Conservation (phyloP, 2,888 invertebrate species). For the Cryptophagus acutangulus region DNA sequence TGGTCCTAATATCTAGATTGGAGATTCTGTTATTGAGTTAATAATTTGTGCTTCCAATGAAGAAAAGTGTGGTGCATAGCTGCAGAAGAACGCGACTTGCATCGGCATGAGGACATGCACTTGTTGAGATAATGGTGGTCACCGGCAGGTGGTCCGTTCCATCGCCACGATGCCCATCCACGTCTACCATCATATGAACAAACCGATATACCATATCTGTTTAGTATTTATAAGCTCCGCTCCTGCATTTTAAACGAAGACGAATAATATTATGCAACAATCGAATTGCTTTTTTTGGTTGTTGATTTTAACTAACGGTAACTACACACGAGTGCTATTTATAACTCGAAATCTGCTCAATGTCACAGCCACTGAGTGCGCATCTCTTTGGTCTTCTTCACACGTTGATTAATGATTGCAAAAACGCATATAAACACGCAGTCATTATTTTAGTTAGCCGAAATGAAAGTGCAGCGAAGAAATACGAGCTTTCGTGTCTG, state of each 20-base stretch:
- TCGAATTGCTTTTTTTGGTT: too few relatives aligned
- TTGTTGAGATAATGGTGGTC: conserved; percentile 28
- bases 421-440: conserved; percentile 25
- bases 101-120: conserved; percentile 25
- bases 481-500: conserved; percentile 39
- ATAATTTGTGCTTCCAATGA: too few relatives aligned
- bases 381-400: conserved; percentile 21
- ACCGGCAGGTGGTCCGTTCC: conserved; percentile 26
- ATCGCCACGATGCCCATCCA: conserved; percentile 22
- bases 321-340: too few relatives aligned
- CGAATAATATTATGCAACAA: conserved; percentile 28
- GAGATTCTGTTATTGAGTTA: too few relatives aligned
- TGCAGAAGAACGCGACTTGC: conserved; percentile 23
- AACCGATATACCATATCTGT: conserved; percentile 27
- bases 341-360: too few relatives aligned
- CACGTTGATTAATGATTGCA: conserved; percentile 27
- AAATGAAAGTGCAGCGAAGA: conserved; percentile 33
- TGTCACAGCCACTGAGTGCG: too few relatives aligned
- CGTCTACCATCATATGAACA: conserved; percentile 18
- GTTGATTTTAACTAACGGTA: too few relatives aligned
- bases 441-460: conserved; percentile 36
- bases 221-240: conserved; percentile 33
- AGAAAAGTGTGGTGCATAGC: too few relatives aligned
- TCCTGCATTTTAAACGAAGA: conserved; percentile 29
- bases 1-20: too few relatives aligned